Percentiles rank a stretch among this genome's conserved stretches.
Conservation (phyloP, 2,888 invertebrate species). For the Nyleta sp. region DNA sequence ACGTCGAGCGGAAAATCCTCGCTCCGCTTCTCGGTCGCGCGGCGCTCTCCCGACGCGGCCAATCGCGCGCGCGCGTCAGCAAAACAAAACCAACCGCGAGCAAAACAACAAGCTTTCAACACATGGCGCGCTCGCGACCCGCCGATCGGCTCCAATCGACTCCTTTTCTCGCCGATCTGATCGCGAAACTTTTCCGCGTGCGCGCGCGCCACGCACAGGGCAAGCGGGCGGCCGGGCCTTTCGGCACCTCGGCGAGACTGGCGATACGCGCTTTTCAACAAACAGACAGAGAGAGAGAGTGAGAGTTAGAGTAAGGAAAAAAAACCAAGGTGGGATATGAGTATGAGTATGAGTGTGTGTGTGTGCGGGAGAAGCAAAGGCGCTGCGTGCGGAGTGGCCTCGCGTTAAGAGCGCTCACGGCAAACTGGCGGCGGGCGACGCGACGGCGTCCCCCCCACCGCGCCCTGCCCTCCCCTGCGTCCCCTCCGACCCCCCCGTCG, state of each 20-base stretch:
- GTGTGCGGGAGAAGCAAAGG: not conserved
- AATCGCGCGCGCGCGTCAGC: constrained; percentile 69
- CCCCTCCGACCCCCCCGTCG: constrained; percentile 51
- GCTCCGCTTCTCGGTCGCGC: constrained; percentile 69
- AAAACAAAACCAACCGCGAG: constrained; percentile 68
- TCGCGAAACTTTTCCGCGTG: constrained; percentile 43
- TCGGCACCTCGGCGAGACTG: too few species aligned
- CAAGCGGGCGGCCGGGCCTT: not conserved
- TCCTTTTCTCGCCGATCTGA: too few species aligned
- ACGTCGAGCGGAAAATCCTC: constrained; percentile 70
- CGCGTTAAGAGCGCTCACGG: constrained; percentile 92
- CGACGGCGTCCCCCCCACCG: constrained; percentile 77
- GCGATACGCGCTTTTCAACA: too few species aligned
- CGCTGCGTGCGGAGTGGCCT: constrained; percentile 85
- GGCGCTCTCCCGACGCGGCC: constrained; percentile 63
- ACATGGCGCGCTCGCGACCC: constrained; percentile 69
- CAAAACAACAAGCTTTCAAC: constrained; percentile 68
- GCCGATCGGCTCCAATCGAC: constrained; percentile 3
- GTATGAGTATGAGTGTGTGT: not conserved
- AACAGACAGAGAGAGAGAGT: too few species aligned
- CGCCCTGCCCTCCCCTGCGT: constrained; percentile 69
- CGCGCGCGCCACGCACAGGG: not conserved
- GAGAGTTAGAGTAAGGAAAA: too few species aligned
- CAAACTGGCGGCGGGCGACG: constrained; percentile 86
- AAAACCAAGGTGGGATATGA: not conserved